These are phyloP conservation scores for Rhynchotus rufescens DNA, from an alignment of 2,797 vertebrate species.

Conservation along the genomic window DNA sequence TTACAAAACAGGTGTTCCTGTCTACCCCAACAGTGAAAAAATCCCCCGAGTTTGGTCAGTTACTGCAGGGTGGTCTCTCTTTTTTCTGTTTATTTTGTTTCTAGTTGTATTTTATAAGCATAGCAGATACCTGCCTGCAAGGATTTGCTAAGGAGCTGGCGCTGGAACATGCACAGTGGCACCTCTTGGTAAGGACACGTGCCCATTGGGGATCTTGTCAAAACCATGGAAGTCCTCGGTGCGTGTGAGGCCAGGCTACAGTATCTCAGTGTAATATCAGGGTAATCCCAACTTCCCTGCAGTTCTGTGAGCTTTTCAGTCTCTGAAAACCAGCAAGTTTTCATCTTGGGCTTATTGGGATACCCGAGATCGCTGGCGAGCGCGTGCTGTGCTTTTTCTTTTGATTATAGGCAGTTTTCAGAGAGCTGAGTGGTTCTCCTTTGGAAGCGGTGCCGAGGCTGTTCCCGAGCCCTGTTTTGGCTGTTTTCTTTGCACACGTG, in stretches of 20 bases:
- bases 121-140: background rate
- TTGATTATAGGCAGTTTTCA: background rate
- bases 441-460: background rate
- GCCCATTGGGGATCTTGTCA: background rate
- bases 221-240: background rate
- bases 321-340: background rate
- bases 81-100: background rate
- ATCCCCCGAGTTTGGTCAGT: background rate
- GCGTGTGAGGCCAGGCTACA: background rate
- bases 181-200: background rate
- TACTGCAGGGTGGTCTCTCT: background rate
- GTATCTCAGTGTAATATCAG: background rate
- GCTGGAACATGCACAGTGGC: background rate
- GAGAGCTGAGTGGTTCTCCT: rapidly evolving
- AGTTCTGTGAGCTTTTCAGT: background rate
- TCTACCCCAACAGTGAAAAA: background rate
- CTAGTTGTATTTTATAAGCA: rapidly evolving
- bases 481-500: background rate
- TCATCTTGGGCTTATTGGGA: background rate
- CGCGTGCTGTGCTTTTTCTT: background rate
- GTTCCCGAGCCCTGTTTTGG: rapidly evolving
- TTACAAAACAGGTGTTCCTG: background rate
- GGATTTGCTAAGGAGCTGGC: background rate
- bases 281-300: background rate
- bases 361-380: background rate